A percentile compares a stretch with the other conserved stretches of the same genome.
phyloP scores from a whole-genome alignment of 2,113 vertebrate genomes.

The Furnarius figulus region DNA sequence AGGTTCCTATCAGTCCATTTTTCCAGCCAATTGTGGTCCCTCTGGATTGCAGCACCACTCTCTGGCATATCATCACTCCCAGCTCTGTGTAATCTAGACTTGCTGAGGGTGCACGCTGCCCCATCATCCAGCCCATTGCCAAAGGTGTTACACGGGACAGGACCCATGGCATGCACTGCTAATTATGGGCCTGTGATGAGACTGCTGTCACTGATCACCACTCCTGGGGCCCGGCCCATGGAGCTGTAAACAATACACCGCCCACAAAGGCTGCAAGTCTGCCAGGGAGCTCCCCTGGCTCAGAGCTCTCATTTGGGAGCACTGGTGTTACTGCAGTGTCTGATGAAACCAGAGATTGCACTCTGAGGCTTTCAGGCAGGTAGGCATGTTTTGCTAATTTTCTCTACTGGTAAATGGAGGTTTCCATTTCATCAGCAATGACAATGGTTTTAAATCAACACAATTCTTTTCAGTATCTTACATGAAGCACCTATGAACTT shows the following conservation, averaged over 20 bases:
- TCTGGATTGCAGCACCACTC: neutral
- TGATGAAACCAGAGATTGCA: neutral
- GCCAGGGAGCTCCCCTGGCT: neutral
- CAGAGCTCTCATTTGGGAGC: neutral
- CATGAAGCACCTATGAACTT: neutral
- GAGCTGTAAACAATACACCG: neutral
- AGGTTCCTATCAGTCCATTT: neutral
- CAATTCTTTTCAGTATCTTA: neutral
- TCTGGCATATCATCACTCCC: neutral
- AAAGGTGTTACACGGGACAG: neutral
- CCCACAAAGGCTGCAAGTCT: neutral
- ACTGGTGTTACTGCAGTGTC: neutral
- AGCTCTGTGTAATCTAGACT: neutral
- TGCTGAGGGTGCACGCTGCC: neutral
- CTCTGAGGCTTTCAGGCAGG: neutral
- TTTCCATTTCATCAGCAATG: neutral
- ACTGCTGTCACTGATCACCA: neutral
- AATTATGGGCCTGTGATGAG: neutral
- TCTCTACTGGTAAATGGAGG: neutral
- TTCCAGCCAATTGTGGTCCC: neutral
- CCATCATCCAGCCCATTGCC: neutral
- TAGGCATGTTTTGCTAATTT: neutral
- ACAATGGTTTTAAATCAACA: neutral
- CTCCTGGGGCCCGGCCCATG: neutral
- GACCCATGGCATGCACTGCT: neutral